Percentiles rank a stretch among this genome's conserved stretches.
Evolutionary conservation across 2,888 invertebrate genomes (phyloP).

Genomic region (Adelognathus sp.): DNA sequence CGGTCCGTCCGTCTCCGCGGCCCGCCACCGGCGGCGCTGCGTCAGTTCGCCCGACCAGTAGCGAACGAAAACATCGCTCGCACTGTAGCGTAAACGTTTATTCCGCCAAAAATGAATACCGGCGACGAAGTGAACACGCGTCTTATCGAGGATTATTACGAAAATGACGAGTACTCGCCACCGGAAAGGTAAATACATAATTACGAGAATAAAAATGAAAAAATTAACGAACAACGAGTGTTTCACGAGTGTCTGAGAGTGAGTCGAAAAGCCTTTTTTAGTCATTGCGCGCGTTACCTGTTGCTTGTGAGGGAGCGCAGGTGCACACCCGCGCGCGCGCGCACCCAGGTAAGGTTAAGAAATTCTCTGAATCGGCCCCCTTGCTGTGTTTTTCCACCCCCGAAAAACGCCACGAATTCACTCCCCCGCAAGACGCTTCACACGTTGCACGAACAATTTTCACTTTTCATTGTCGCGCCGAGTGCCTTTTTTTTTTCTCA

Average conservation of each 20-base stretch:
- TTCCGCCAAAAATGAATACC: slow-evolving; percentile 75
- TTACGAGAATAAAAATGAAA: background rate
- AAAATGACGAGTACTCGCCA: slow-evolving; percentile 67
- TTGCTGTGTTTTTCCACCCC: slow-evolving; percentile 42
- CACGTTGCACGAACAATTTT: slow-evolving; percentile 5
- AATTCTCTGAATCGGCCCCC: too few species aligned
- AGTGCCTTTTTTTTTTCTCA: background rate
- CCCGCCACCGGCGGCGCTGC: slow-evolving; percentile 50
- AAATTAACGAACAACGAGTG: background rate
- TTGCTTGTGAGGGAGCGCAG: slow-evolving; percentile 67
- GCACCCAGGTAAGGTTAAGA: slow-evolving; percentile 65
- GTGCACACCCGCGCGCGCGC: slow-evolving; percentile 63
- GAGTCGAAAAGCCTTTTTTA: background rate
- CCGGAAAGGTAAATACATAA: slow-evolving; percentile 69
- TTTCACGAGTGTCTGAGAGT: too few species aligned
- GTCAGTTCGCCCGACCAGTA: slow-evolving; percentile 38
- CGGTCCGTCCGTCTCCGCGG: slow-evolving; percentile 36
- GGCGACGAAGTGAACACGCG: slow-evolving; percentile 66
- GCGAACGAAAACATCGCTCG: slow-evolving; percentile 36
- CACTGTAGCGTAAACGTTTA: slow-evolving; percentile 63
- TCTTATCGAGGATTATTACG: slow-evolving; percentile 59
- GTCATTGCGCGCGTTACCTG: slow-evolving; percentile 62
- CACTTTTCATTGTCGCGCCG: background rate
- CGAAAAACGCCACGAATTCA: slow-evolving; percentile 30
- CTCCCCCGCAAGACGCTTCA: slow-evolving; percentile 27